A percentile compares a stretch with the other conserved stretches of the same genome.
phyloP scores from a whole-genome alignment of 2,797 vertebrate species.

The Artibeus lituratus region DNA sequence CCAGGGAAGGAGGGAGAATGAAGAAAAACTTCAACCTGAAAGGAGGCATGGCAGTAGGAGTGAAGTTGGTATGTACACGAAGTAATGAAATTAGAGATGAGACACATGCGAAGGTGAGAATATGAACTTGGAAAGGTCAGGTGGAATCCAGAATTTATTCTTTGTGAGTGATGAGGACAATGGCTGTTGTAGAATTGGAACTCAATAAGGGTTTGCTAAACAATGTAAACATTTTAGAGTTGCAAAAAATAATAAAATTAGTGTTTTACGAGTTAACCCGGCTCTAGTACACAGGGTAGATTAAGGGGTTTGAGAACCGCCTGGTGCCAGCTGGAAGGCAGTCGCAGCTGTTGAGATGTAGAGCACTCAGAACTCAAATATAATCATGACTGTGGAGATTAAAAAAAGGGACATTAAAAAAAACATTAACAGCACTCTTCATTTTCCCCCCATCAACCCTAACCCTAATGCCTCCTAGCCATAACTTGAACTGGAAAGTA shows the following conservation, averaged over 20 bases:
- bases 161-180: background rate
- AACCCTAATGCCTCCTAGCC: background rate
- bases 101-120: background rate
- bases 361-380: background rate
- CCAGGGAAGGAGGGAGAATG: background rate
- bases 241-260: constrained; percentile 9
- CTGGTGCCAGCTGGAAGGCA: background rate
- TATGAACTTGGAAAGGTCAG: background rate
- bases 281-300: background rate
- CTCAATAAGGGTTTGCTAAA: background rate
- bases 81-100: constrained; percentile 33
- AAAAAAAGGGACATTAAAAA: background rate
- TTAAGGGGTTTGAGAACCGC: background rate
- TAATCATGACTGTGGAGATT: background rate
- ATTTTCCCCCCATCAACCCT: background rate
- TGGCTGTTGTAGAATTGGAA: background rate
- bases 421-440: background rate
- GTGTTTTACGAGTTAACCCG: constrained; percentile 23
- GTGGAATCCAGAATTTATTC: background rate
- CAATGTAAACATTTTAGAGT: constrained; percentile 5
- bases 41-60: background rate
- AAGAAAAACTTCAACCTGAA: background rate
- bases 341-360: background rate
- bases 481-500: background rate
- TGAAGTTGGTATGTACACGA: background rate